Evolutionary conservation across 2,888 invertebrate genomes (phyloP).

Genomic region (Pammene fasciana): DNA sequence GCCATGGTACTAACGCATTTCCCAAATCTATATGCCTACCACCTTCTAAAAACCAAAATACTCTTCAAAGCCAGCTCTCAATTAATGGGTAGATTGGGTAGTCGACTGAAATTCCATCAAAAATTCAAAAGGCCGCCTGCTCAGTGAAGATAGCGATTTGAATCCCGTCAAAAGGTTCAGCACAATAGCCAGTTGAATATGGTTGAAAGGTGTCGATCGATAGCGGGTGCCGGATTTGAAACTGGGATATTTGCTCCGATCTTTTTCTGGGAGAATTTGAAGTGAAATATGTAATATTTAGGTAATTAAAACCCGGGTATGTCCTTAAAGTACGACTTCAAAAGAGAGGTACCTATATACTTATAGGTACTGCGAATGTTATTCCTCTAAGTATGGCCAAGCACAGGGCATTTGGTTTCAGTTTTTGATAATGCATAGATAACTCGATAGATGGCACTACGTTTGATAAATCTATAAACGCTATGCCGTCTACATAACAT

Average conservation of each 20-base stretch:
- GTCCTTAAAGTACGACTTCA: too few relatives aligned
- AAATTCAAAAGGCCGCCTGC: conserved; percentile 46
- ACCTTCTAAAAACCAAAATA: neutral
- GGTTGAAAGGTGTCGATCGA: conserved; percentile 43
- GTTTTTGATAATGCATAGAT: too few relatives aligned
- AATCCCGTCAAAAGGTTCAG: conserved; percentile 45
- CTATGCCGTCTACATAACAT: neutral
- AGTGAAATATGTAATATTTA: too few relatives aligned
- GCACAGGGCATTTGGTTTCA: too few relatives aligned
- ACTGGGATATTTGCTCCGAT: neutral
- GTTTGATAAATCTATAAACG: too few relatives aligned
- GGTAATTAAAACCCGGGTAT: too few relatives aligned
- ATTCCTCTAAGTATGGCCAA: too few relatives aligned
- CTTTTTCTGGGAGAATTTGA: neutral
- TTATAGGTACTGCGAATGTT: too few relatives aligned
- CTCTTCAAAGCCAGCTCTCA: conserved; percentile 1
- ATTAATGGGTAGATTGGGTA: conserved; percentile 9
- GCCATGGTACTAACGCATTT: too few relatives aligned
- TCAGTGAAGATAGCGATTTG: conserved; percentile 54
- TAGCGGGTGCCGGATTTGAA: conserved; percentile 42
- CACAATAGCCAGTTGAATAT: conserved; percentile 39
- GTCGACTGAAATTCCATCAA: conserved; percentile 36
- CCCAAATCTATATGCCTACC: too few relatives aligned
- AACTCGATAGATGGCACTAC: too few relatives aligned
- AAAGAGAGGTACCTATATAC: too few relatives aligned